These are phyloP conservation scores for Siniperca undulata DNA, from an alignment of 2,797 vertebrate genomes.

Conservation along the genomic window DNA sequence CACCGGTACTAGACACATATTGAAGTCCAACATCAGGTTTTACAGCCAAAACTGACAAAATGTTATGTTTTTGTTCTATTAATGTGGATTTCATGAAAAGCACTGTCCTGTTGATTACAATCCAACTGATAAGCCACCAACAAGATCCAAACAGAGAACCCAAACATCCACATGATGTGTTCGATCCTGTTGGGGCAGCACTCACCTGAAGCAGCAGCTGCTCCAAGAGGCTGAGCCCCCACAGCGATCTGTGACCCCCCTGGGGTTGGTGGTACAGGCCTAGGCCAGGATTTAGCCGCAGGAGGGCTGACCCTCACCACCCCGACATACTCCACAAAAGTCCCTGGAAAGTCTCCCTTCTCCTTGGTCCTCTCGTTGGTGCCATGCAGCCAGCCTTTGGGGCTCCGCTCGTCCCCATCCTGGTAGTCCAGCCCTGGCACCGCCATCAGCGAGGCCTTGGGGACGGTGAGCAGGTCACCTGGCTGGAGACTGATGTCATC, in stretches of 20 bases:
- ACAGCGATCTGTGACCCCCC: constrained; percentile 59
- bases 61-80: neutral
- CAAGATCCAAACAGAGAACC: neutral
- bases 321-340: constrained; percentile 89
- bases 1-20: neutral
- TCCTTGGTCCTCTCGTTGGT: constrained; percentile 89
- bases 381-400: constrained; percentile 88
- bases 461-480: constrained; percentile 86
- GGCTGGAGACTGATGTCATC: constrained; percentile 88
- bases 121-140: neutral
- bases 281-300: constrained; percentile 78
- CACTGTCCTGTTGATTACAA: neutral
- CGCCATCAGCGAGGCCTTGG: constrained; percentile 77
- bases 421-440: constrained; percentile 75
- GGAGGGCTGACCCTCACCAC: constrained; percentile 57
- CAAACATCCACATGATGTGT: neutral
- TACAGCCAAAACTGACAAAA: neutral
- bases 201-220: constrained; percentile 82
- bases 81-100: neutral
- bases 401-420: constrained; percentile 86
- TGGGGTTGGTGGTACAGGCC: constrained; percentile 80
- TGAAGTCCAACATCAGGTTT: neutral
- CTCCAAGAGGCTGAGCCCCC: constrained; percentile 58
- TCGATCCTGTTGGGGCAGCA: constrained; percentile 1
- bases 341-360: constrained; percentile 87